Base-by-base conservation (phyloP, 1,140 invertebrate species). In the Bombus sibiricus region DNA sequence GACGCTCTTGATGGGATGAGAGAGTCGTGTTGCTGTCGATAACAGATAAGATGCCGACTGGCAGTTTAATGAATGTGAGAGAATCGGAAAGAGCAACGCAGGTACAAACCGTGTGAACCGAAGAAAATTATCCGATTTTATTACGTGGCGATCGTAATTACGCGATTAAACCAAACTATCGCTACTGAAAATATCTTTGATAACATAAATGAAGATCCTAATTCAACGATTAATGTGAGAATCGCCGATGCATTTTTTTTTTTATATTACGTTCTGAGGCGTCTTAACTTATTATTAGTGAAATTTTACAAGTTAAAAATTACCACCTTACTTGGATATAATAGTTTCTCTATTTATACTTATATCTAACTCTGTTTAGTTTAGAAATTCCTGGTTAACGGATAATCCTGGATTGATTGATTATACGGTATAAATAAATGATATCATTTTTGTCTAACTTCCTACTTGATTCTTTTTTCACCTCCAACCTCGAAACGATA, bases 21-120 rank as follows among this genome's bases (percentile, higher is more conserved):
- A 74, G 76, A 90, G 72, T 90, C 85, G 72, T 89, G 86, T 90
- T 83, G 87, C 43, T 75, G 78, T 87, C 84, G 87, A 89, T 89
- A 92, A 86, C 41, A 88, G 92, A 93, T 93, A 93, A 93, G 89
- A 89, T 90, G 81, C 74, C 43, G 53, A 62, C 86, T 78, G 73
- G 34, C 28, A 34, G 85, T 80, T 83, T 91, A 91, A 93, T 92
- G 83, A 93, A 92, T 92, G 92, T 93, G 92, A 91, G 93, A 93
- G 89, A 92, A 86, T 80, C 72, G 80, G 75, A 77, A 82, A 69
- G 64, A 53, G 15, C 25, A 64, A n/a, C 37, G 69, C 85, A 90
- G 89, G 78, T 90, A 88, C 22, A 62, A 83, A 81, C 69, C 87
- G 89, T 86, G 88, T 81, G 90, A 92, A 89, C 80, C 68, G 41